Conservation (phyloP, 2,797 vertebrate species). For the Psittacula echo region DNA sequence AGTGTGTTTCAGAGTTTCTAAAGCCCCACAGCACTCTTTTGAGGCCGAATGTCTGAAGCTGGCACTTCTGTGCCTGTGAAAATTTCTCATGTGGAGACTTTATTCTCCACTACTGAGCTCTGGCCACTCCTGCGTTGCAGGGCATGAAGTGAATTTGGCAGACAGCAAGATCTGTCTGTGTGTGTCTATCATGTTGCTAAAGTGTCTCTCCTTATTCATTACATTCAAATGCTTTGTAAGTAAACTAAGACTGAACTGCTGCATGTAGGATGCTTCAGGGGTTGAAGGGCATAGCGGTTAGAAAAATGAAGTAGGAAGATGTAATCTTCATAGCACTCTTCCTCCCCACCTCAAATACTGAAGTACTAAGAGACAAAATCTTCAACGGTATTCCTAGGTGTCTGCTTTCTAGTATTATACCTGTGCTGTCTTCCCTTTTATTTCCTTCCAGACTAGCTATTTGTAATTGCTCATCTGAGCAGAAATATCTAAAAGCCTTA, state of each 20-base stretch:
- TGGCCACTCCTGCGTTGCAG: constrained; percentile 20
- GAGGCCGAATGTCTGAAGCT: neutral
- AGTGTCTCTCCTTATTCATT: constrained; percentile 62
- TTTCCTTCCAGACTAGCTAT: neutral
- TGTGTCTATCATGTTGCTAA: constrained; percentile 38
- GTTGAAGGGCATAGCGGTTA: neutral
- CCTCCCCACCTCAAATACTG: neutral
- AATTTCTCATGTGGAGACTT: constrained; percentile 1
- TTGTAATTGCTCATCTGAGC: neutral
- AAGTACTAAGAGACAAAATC: neutral
- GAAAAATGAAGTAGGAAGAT: neutral
- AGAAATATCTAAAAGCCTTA: neutral
- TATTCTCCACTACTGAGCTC: neutral
- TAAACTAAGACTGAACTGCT: constrained; percentile 26
- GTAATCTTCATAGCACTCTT: neutral
- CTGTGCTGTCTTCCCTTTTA: neutral
- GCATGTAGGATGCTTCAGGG: neutral
- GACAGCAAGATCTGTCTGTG: constrained; percentile 49
- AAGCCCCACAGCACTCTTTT: neutral
- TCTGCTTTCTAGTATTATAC: neutral
- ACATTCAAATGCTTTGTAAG: constrained; percentile 47
- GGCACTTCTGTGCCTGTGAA: constrained; percentile 1
- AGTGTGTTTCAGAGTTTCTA: neutral
- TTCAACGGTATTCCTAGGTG: neutral
- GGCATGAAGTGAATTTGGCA: constrained; percentile 45